phyloP scores from a whole-genome alignment of 2,888 invertebrate species.

The Eupithecia insigniata region DNA sequence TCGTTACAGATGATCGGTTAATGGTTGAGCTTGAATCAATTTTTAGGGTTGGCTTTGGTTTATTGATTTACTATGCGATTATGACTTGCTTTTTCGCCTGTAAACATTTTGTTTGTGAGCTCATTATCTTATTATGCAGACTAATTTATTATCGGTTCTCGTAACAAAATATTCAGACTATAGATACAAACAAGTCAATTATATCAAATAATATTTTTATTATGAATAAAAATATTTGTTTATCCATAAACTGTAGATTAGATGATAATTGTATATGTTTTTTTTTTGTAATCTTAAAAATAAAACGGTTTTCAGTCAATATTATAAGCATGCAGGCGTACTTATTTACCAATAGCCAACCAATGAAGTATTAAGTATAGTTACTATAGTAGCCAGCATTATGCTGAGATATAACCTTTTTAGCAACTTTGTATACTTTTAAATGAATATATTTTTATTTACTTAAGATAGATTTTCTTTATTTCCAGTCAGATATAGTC shows the following conservation, averaged over 20 bases:
- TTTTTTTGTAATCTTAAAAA: too few species aligned
- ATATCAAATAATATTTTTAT: too few species aligned
- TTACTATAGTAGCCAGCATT: background rate
- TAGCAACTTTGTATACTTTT: too few species aligned
- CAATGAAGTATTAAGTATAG: too few species aligned
- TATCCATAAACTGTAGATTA: too few species aligned
- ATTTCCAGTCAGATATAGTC: constrained; percentile 98
- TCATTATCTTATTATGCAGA: constrained; percentile 63
- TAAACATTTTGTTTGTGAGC: constrained; percentile 52
- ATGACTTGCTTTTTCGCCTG: constrained; percentile 75
- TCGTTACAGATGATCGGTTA: constrained; percentile 81
- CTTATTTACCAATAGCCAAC: too few species aligned
- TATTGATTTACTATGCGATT: constrained; percentile 77
- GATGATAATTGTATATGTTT: too few species aligned
- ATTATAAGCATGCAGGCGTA: too few species aligned
- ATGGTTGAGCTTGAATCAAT: constrained; percentile 78
- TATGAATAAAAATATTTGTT: too few species aligned
- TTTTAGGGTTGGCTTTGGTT: constrained; percentile 73
- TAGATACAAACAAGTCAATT: too few species aligned
- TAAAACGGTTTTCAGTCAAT: too few species aligned
- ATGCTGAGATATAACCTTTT: background rate
- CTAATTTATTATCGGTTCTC: background rate
- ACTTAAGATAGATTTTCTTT: constrained; percentile 17
- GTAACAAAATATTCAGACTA: background rate
- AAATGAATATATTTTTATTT: too few species aligned